Base-by-base conservation (phyloP, 2,797 vertebrate genomes). In the Hypotaenidia philippensis region DNA sequence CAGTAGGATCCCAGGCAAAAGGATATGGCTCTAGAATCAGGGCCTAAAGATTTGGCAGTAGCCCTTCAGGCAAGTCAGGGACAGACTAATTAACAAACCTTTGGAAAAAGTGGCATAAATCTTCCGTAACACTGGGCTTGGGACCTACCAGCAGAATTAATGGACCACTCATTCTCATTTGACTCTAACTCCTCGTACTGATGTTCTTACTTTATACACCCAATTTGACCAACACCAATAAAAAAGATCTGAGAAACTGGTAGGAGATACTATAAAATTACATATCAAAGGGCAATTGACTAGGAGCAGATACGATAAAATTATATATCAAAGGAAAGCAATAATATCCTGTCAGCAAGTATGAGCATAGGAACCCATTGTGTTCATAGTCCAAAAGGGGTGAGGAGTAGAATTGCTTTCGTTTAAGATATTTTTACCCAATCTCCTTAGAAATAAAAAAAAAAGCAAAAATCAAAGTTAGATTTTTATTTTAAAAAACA, bases 301-400 rank as follows among this genome's bases (percentile, higher is more conserved):
- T 81, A 76, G 72, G 29, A 91, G 52, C 38, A 83, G 34, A 63
- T 90, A 81, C 61, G 88, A 83, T 83, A 96, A 95, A 96, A 91
- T 86, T 88, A 69, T 47, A 36, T 89, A 87, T 76, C 38, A 86
- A 72, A 90, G 45, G 47, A 93, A 96, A 91, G 47, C 5, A 38
- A 52, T 81, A 79, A 86, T 88, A 86, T 81, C 32, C 32, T 88
- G 65, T 76, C 82, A 88, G 69, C 32, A 81, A 86, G n/a, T 27
- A 68, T 47, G 44, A 86, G n/a, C 44, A 27, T 52, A 90, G 38
- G 65, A 91, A 56, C 2, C 7, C 23, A 53, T 85, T 90, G 57
- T 91, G 38, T 68, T 91, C 49, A 61, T 32, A 71, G 41, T n/a
- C 47, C 11, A 7, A 56, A 52, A 87, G 38, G 36, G 11, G 36